Percentiles rank a stretch among this genome's conserved stretches.
These are phyloP conservation scores for Zophobas atratus DNA, from an alignment of 1,140 invertebrate genomes.

Conservation along the genomic window DNA sequence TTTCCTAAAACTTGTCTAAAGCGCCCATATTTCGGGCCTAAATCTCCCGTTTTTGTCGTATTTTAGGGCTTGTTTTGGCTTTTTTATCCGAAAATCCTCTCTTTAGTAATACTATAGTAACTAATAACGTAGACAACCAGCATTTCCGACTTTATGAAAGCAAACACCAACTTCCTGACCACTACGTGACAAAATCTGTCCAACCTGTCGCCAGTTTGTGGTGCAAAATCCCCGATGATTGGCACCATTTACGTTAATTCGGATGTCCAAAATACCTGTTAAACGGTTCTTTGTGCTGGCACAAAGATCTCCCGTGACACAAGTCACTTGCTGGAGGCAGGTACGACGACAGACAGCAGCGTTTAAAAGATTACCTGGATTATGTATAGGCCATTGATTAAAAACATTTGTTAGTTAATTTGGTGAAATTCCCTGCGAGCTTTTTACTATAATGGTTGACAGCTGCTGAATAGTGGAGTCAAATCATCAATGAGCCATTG, in stretches of 20 bases:
- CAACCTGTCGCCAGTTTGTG: conserved; percentile 54
- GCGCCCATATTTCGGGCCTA: too few species aligned
- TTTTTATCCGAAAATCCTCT: too few species aligned
- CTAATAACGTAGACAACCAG: too few species aligned
- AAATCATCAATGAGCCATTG: conserved; percentile 51
- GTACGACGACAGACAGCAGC: conserved; percentile 53
- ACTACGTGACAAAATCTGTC: conserved; percentile 52
- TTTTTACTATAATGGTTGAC: conserved; percentile 54
- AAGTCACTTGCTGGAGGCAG: conserved; percentile 53
- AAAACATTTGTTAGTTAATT: conserved; percentile 63
- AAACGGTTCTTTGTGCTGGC: conserved; percentile 58
- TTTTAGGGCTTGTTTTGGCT: too few species aligned
- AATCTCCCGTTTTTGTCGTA: too few species aligned
- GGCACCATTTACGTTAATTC: conserved; percentile 54
- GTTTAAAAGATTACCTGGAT: conserved; percentile 60
- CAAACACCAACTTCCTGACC: neutral
- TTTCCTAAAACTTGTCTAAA: too few species aligned
- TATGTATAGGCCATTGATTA: conserved; percentile 61
- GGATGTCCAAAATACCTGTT: conserved; percentile 62
- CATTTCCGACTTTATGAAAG: too few species aligned
- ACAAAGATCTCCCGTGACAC: conserved; percentile 58
- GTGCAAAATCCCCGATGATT: conserved; percentile 53
- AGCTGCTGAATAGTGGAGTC: conserved; percentile 55
- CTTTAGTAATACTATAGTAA: too few species aligned
- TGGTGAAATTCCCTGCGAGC: conserved; percentile 57